phyloP scores from a whole-genome alignment of 2,797 vertebrate genomes.

The Sylvia borin region DNA sequence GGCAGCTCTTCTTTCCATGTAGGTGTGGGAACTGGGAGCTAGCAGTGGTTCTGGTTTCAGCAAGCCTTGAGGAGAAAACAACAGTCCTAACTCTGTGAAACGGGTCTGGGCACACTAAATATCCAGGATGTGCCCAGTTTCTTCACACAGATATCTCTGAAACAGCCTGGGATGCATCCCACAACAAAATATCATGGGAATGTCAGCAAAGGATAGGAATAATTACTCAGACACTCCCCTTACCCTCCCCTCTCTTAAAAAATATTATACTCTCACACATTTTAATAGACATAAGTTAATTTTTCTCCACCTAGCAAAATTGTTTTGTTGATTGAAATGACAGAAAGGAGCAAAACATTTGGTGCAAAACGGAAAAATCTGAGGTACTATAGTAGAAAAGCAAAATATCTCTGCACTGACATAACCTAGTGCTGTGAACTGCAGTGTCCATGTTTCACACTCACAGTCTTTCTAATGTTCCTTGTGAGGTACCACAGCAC shows the following conservation, averaged over 20 bases:
- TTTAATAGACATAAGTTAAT: neutral
- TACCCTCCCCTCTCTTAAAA: neutral
- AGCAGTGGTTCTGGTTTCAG: neutral
- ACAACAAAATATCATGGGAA: neutral
- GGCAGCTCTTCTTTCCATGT: neutral
- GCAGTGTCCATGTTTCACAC: rapidly evolving
- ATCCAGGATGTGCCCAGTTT: neutral
- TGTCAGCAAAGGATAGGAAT: neutral
- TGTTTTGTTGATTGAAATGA: neutral
- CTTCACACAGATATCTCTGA: neutral
- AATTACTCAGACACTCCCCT: neutral
- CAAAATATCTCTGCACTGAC: neutral
- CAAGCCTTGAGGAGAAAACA: neutral
- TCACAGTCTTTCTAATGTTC: neutral
- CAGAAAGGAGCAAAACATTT: neutral
- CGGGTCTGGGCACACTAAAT: neutral
- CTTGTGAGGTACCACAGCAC: neutral
- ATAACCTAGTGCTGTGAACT: neutral
- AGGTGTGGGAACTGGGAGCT: neutral
- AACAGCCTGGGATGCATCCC: neutral
- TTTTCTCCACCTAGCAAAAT: neutral
- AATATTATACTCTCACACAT: neutral
- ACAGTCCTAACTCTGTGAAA: neutral
- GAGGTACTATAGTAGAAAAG: neutral
- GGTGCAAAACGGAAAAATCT: neutral